A percentile compares a stretch with the other conserved stretches of the same genome.
Conservation (phyloP, 2,888 invertebrate species). For the Amitus sp. region DNA sequence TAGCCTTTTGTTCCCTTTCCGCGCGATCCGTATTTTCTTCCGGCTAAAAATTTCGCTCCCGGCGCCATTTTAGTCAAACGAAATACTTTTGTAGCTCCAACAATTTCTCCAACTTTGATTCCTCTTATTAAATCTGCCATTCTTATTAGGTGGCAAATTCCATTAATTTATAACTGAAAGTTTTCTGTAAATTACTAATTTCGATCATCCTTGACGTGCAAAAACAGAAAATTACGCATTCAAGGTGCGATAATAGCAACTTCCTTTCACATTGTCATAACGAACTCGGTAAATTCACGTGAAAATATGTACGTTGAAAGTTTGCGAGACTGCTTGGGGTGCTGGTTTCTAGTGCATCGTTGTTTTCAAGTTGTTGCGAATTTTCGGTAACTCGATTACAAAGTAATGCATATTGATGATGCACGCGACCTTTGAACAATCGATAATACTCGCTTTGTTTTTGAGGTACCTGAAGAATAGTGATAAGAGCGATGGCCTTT, state of each 20-base stretch:
- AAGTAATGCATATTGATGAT: slow-evolving; percentile 1
- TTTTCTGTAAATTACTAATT: no score
- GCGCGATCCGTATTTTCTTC: slow-evolving; percentile 22
- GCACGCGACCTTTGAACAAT: no score
- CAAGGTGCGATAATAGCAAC: not conserved
- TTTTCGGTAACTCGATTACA: not conserved
- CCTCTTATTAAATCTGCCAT: not conserved
- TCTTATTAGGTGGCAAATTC: not conserved
- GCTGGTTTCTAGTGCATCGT: no score
- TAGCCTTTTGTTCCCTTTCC: slow-evolving; percentile 12
- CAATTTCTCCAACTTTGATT: no score
- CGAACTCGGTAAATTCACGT: not conserved
- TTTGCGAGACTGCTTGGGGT: not conserved
- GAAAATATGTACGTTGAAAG: not conserved
- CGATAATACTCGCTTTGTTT: no score
- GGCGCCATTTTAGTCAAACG: not conserved
- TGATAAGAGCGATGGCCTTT: no score
- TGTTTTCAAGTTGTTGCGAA: slow-evolving; percentile 1
- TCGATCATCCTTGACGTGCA: no score
- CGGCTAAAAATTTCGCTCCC: slow-evolving; percentile 16
- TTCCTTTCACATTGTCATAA: not conserved
- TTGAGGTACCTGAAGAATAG: no score
- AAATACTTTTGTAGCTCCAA: no score
- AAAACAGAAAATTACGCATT: no score
- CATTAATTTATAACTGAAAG: not conserved